Conservation (phyloP, 2,113 vertebrate species). For the Drymodes brunneopygia region DNA sequence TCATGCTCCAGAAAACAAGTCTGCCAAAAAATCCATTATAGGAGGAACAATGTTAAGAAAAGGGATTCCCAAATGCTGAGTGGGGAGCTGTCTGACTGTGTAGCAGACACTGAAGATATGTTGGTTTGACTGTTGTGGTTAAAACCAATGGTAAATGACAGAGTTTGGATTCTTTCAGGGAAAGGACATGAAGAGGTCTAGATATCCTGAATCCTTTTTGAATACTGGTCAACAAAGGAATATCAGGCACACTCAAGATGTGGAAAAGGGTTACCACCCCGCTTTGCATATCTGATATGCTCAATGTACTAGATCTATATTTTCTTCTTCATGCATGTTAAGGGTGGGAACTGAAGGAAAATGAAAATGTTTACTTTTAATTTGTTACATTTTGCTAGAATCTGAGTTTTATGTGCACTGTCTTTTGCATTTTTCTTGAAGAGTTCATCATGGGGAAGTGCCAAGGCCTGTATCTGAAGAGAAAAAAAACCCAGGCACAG, state of each 20-base stretch:
- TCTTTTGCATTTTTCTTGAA: background rate
- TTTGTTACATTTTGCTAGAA: background rate
- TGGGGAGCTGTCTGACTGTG: accelerated
- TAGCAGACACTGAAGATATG: background rate
- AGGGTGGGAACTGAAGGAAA: background rate
- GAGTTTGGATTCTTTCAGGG: background rate
- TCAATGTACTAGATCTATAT: background rate
- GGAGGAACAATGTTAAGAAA: background rate
- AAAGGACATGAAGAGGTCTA: background rate
- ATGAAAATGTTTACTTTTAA: background rate
- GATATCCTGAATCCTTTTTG: background rate
- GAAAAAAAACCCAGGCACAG: background rate
- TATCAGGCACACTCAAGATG: background rate
- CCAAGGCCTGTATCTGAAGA: background rate
- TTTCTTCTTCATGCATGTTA: background rate
- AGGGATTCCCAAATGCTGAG: background rate
- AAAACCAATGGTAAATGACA: background rate
- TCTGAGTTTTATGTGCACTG: background rate
- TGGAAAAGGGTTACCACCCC: background rate
- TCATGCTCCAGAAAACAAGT: background rate
- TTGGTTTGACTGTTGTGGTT: background rate
- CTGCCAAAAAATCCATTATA: background rate
- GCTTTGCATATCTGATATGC: background rate
- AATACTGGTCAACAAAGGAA: background rate
- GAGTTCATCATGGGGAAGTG: background rate